A percentile compares a stretch with the other conserved stretches of the same genome.
Conservation (phyloP, 2,888 invertebrate genomes). For the Mayetiola destructor region DNA sequence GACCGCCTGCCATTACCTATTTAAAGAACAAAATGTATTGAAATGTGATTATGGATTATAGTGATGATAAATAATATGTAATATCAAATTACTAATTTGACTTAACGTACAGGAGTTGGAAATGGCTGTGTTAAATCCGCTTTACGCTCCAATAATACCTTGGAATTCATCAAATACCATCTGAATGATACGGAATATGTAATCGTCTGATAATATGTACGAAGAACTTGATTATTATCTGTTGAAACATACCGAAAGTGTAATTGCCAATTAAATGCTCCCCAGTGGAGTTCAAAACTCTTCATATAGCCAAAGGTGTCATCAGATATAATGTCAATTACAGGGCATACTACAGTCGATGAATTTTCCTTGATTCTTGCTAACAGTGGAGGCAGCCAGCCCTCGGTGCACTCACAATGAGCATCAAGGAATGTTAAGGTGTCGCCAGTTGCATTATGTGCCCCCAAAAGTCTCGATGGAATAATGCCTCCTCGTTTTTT, state of each 20-base stretch:
- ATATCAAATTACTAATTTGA: no score
- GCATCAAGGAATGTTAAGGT: slow-evolving; percentile 87
- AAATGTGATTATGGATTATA: no score
- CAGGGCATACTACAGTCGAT: slow-evolving; percentile 41
- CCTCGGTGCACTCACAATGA: slow-evolving; percentile 82
- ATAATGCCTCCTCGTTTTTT: slow-evolving; percentile 59
- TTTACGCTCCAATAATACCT: slow-evolving; percentile 44
- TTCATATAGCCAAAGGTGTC: slow-evolving; percentile 91
- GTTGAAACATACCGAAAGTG: slow-evolving; percentile 46
- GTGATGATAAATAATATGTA: no score
- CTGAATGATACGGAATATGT: slow-evolving; percentile 23
- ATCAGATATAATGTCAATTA: slow-evolving; percentile 89
- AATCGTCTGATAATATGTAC: background rate
- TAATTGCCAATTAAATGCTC: slow-evolving; percentile 95
- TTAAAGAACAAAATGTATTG: no score
- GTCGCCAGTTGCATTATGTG: slow-evolving; percentile 52
- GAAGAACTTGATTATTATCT: background rate
- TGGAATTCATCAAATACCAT: slow-evolving; percentile 51
- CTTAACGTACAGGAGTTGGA: no score
- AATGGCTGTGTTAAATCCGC: slow-evolving; percentile 61
- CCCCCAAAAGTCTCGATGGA: slow-evolving; percentile 67
- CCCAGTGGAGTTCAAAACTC: slow-evolving; percentile 92
- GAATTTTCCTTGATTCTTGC: slow-evolving; percentile 36
- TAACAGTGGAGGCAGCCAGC: slow-evolving; percentile 65
- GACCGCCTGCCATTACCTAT: slow-evolving; percentile 86